phyloP scores from a whole-genome alignment of 2,797 vertebrate species.

The Loriculus beryllinus region DNA sequence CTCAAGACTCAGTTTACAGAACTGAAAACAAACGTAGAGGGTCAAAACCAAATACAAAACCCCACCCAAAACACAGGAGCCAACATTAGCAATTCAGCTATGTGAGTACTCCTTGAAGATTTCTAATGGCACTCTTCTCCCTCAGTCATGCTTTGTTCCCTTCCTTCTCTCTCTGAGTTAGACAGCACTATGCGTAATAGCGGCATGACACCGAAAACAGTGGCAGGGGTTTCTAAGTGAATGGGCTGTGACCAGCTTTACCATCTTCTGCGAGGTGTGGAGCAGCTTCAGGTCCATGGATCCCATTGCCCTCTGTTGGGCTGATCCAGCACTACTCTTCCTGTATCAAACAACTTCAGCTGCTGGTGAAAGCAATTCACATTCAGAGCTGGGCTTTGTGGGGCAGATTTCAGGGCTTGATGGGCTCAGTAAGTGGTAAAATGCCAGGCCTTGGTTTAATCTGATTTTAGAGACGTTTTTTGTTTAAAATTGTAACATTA shows the following conservation, averaged over 20 bases:
- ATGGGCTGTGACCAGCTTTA: background rate
- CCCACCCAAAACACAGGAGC: background rate
- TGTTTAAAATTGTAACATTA: background rate
- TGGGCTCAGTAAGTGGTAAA: background rate
- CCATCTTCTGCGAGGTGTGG: accelerated
- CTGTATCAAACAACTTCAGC: background rate
- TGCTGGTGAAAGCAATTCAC: background rate
- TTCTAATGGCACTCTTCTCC: accelerated
- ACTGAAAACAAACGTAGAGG: background rate
- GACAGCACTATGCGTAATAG: background rate
- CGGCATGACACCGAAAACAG: background rate
- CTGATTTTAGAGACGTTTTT: background rate
- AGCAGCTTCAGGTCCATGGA: background rate
- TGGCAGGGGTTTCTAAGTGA: background rate
- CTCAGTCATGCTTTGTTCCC: background rate
- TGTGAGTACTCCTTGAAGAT: background rate
- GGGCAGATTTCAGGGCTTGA: background rate
- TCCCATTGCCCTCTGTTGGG: background rate
- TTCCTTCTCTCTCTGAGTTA: background rate
- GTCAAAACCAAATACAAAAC: accelerated
- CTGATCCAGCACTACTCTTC: background rate
- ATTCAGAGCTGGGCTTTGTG: background rate
- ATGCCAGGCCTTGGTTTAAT: background rate
- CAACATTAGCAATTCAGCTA: background rate
- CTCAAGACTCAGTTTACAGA: background rate